phyloP scores from a whole-genome alignment of 2,113 vertebrate genomes.

The Polypterus senegalus region DNA sequence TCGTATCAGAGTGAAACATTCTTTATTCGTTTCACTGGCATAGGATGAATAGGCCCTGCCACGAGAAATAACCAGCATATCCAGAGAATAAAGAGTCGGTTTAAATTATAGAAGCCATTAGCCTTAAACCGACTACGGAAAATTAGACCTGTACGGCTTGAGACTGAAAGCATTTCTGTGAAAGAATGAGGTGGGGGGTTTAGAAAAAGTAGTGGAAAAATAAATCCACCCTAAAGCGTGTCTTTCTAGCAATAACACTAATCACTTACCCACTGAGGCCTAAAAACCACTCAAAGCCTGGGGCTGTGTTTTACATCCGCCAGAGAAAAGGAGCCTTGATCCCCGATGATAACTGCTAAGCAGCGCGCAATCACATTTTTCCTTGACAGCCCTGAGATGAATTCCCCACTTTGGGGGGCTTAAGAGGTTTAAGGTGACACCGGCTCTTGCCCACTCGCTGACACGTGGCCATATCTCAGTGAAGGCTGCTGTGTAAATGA shows the following conservation, averaged over 20 bases:
- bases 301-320: neutral
- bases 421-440: neutral
- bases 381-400: neutral
- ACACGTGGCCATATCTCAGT: neutral
- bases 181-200: neutral
- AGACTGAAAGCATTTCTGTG: neutral
- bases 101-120: neutral
- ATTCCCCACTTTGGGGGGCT: neutral
- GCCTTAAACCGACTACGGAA: slow-evolving; percentile 7
- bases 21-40: neutral
- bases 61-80: neutral
- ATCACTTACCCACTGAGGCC: neutral
- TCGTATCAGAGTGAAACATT: neutral
- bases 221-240: neutral
- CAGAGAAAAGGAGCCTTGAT: neutral
- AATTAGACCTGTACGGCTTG: slow-evolving; percentile 16
- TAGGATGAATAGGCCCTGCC: neutral
- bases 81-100: neutral
- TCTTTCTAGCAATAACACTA: slow-evolving; percentile 1
- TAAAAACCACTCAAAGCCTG: neutral
- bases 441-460: neutral
- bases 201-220: neutral
- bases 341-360: neutral
- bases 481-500: neutral
- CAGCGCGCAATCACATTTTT: neutral